phyloP scores from a whole-genome alignment of 35 echinoderm and acorn worm species.

The Heliocidaris erythrogramma region DNA sequence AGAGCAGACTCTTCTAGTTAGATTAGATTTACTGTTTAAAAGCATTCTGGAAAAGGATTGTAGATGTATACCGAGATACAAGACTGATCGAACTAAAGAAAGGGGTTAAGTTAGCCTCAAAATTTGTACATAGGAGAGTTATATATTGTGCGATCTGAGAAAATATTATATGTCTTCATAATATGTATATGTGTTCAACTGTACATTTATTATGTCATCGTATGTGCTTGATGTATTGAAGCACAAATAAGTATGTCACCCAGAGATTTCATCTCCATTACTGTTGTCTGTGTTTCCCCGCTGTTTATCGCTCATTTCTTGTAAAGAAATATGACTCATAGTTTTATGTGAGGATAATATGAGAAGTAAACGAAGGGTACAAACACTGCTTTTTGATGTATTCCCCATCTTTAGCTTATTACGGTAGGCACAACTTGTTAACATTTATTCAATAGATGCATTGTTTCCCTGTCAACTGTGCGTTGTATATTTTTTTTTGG shows the following conservation, averaged over 20 bases:
- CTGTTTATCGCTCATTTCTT: background rate
- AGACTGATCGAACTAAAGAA: background rate
- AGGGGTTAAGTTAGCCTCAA: background rate
- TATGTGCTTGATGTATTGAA: background rate
- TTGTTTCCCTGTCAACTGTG: background rate
- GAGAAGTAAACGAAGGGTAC: background rate
- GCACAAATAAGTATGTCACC: background rate
- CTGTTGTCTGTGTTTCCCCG: background rate
- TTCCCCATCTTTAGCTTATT: background rate
- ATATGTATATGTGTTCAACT: slow-evolving; percentile 18
- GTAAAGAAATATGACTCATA: background rate
- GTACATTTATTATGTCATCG: background rate
- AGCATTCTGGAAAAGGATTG: background rate
- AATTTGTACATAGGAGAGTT: background rate
- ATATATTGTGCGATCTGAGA: background rate
- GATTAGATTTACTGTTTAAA: background rate
- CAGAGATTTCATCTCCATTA: background rate
- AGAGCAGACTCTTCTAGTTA: background rate
- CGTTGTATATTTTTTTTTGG: background rate
- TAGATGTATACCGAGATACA: background rate
- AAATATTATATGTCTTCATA: slow-evolving; percentile 5
- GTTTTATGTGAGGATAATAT: background rate
- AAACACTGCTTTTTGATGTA: background rate
- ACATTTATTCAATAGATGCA: background rate
- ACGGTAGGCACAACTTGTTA: background rate